These are phyloP conservation scores for Mythimna lalbum DNA, from an alignment of 2,888 invertebrate genomes.

Conservation along the genomic window DNA sequence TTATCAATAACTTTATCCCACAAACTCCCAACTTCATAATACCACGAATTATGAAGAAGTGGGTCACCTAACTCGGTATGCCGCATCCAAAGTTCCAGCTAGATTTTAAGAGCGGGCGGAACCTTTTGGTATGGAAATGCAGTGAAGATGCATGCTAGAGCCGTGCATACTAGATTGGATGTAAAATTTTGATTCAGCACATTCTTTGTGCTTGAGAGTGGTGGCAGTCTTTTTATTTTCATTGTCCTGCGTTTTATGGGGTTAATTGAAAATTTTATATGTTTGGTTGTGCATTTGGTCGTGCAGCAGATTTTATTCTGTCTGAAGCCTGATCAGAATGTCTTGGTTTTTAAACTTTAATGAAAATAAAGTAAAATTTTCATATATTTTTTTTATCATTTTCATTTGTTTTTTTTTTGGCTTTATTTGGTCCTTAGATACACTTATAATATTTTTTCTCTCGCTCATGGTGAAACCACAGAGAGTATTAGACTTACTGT, in stretches of 20 bases:
- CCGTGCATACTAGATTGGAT: constrained; percentile 75
- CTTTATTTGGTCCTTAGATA: too few relatives aligned
- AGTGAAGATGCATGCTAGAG: constrained; percentile 70
- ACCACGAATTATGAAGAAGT: constrained; percentile 50
- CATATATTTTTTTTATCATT: too few relatives aligned
- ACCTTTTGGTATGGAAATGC: constrained; percentile 80
- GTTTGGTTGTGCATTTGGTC: not conserved
- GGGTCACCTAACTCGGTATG: constrained; percentile 45
- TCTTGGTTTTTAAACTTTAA: too few relatives aligned
- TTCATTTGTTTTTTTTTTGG: too few relatives aligned
- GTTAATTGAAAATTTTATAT: constrained; percentile 34
- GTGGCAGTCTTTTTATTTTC: constrained; percentile 46
- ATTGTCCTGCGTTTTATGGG: constrained; percentile 9
- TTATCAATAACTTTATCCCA: constrained; percentile 43
- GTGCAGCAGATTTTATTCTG: too few relatives aligned
- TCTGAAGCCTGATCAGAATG: too few relatives aligned
- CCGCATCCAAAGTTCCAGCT: constrained; percentile 52
- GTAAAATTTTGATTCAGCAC: constrained; percentile 77
- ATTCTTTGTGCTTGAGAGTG: constrained; percentile 65
- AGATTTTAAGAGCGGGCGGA: constrained; percentile 56
- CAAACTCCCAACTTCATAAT: constrained; percentile 46
- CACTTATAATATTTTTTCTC: too few relatives aligned
- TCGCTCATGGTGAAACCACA: not conserved
- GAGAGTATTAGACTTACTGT: not conserved
- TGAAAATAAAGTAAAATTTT: too few relatives aligned